Evolutionary conservation across 2,888 invertebrate genomes (phyloP), one percentile per base, ranked within the genome.

Genomic region (Nemurella pictetii): DNA sequence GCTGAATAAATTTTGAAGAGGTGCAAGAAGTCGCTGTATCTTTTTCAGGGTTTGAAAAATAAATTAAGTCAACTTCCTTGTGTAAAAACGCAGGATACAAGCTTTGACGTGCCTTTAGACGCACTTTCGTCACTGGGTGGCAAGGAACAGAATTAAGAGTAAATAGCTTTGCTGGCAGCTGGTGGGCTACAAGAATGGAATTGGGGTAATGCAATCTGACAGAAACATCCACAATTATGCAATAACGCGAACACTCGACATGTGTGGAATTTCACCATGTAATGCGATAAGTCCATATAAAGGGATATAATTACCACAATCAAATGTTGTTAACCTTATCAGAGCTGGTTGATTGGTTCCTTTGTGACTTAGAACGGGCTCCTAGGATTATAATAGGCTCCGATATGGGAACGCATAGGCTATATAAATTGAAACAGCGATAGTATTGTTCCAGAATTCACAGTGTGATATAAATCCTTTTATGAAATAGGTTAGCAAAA

Each of bases 221-320:
- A 20, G 15, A 55, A 35, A 55, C 55, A 7, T 55, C 9, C 55
- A 55, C 55, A 55, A 55, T 55, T 55, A 55, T 1, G 55, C 55
- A 55, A 2, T 55, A n/a, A n/a, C n/a, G n/a, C n/a, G n/a, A n/a
- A 55, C 55, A 20, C 55, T 55, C 55, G 5, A 55, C 55, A 55
- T 55, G 12, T 55, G 55, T 20, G 55, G 55, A 55, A 55, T 55
- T 55, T 55, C 55, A 75, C 20, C 75, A 27, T 27, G 27, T 75
- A 75, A 75, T 28, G 75, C 26, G 75, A 75, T 75, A 75, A 75
- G 75, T 28, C n/a, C 27, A 75, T 75, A 75, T 26, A 75, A 75
- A 75, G 5, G 75, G 75, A 75, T 9, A 28, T 28, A 75, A 75
- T 75, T 75, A 25, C 26, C 4, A 26, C 28, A 75, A 75, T 75